phyloP scores from a whole-genome alignment of 2,797 vertebrate species.

The Huso huso region DNA sequence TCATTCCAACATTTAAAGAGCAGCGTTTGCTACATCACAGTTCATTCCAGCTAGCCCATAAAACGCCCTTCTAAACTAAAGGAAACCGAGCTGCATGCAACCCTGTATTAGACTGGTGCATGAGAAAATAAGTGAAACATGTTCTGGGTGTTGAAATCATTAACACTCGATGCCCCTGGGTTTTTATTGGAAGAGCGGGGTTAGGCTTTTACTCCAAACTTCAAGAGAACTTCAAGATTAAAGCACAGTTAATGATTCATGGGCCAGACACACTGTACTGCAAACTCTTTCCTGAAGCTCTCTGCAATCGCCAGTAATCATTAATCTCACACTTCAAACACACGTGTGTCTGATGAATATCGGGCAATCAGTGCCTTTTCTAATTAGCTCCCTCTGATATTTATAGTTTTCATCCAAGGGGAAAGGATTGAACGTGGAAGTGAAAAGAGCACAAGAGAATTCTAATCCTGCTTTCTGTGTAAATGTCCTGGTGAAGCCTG shows the following conservation, averaged over 20 bases:
- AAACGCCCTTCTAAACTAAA: too few species aligned
- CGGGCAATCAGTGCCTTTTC: neutral
- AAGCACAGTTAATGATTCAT: neutral
- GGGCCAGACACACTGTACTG: neutral
- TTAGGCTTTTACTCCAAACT: neutral
- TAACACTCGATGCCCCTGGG: neutral
- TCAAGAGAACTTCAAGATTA: neutral
- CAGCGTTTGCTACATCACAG: too few species aligned
- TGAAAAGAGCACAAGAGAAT: neutral
- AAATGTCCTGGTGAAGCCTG: neutral
- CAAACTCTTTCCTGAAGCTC: neutral
- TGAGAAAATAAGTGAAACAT: too few species aligned
- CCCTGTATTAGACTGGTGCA: too few species aligned
- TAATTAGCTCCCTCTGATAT: neutral
- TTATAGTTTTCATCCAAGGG: neutral
- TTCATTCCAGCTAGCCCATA: too few species aligned
- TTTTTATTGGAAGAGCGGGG: neutral
- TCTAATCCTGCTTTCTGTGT: neutral
- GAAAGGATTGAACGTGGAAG: neutral
- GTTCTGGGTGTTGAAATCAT: too few species aligned
- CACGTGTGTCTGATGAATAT: neutral
- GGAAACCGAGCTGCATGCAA: too few species aligned
- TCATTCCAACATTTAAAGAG: too few species aligned
- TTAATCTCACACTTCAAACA: constrained; percentile 1
- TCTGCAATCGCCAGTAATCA: neutral